Evolutionary conservation across 2,113 vertebrate genomes (phyloP), one percentile per base, ranked within the genome.

Genomic region (Corythornis vintsioides): DNA sequence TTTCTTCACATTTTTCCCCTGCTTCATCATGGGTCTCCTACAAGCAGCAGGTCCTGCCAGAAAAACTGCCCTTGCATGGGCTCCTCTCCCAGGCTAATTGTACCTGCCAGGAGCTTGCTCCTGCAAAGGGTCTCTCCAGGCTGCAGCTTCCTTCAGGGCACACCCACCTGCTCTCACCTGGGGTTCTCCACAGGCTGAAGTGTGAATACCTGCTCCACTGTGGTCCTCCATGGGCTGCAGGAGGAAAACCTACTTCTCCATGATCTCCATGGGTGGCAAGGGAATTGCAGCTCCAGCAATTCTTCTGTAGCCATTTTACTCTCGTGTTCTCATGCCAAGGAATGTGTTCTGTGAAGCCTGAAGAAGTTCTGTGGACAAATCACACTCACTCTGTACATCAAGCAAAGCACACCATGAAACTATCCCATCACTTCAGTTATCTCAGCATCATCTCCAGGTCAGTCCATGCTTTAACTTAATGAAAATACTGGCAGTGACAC

Each of bases 401-500:
- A 50, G 11, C 11, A 90, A 90, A 93, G 19, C n/a, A 65, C 4
- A 31, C 10, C 11, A 24, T 43, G 17, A 75, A 88, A 69, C 35
- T 65, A 16, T 76, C 79, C 67, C 13, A 26, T 69, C 13, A 53
- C 22, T n/a, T 79, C 11, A 43, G 16, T 13, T 79, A 42, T 38
- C 33, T 67, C 50, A 82, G 55, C 25, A 86, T 11, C 16, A 5
- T 86, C 16, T 79, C 11, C 29, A 61, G 29, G 8, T 73, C 11
- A 25, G 29, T 90, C 13, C 5, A 9, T 52, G 38, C 33, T 64
- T 90, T 91, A 71, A 79, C 63, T 76, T 89, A 92, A 89, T 20
- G 93, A 72, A 92, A 94, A 75, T 89, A 21, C 47, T 92, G 42
- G 45, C 63, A 84, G 48, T 87, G 81, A 82, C 50, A 90, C 66